Evolutionary conservation across 2,888 invertebrate species (phyloP), one percentile per base, ranked within the genome.

Genomic region (Abrostola triplasia): DNA sequence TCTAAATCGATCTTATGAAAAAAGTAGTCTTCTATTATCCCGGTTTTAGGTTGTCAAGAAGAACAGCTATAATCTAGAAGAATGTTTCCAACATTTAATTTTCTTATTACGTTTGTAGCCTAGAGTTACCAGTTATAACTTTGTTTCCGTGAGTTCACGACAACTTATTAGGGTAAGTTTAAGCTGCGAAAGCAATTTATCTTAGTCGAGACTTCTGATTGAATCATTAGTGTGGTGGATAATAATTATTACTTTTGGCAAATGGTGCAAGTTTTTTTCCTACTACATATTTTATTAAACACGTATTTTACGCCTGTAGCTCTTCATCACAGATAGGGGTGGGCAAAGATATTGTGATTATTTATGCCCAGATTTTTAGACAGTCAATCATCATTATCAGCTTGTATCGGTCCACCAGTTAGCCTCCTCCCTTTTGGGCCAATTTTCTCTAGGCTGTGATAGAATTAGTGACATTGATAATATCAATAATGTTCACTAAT

Each of bases 111-210:
- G 13, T 36, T 42, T 49, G 10, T 50, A 52, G 37, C 37, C 36
- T 13, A 47, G 48, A 61, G 52, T 59, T 60, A 61, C 55, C 12
- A 50, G 53, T 55, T 70, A 74, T 67, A 75, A 74, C 54, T 75
- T 40, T 35, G 63, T 64, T 48, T 37, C 24, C n/a, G 8, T 13
- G 61, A 67, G 64, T 65, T 72, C 58, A 64, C 40, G 61, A 65
- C 58, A 70, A 72, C 67, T 69, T 65, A 69, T 62, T 70, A 60
- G 56, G 24, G 42, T 36, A 72, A 69, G 54, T 79, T 67, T 61
- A 66, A 70, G 59, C 48, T 56, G 59, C 12, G 36, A 60, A 69
- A 77, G 73, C 66, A 79, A 73, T 79, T 77, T 76, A 64, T 73
- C 73, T 77, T 59, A 64, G 73, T 73, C 63, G 38, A 47, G 59